Base-by-base conservation (phyloP, 2,113 vertebrate species). In the Malaclemys terrapin region DNA sequence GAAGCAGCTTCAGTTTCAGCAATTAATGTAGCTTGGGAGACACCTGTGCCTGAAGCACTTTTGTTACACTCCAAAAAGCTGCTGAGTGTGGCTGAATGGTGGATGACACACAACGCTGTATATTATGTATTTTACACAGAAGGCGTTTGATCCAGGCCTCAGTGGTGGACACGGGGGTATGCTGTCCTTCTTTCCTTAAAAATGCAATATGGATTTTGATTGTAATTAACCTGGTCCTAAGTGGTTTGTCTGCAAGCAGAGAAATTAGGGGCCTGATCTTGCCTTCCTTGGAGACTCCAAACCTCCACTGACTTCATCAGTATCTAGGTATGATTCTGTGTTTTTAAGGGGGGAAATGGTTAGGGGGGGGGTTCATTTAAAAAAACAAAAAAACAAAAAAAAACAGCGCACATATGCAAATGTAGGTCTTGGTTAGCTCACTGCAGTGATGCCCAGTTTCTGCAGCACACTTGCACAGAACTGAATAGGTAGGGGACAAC, bases 11-110 rank as follows among this genome's bases (percentile, higher is more conserved):
- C 1, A 78, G 94, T 96, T 97, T 97, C 97, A 97, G 94, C 97
- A 98, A 69, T 96, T 96, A 89, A 53, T 59, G 91, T 94, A 91
- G 91, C 85, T 52, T 49, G 94, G 93, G 95, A 56, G 88, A 95
- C 97, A 9, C 98, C 98, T 96, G 83, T 82, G 96, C 97, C 96
- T 80, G 84, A 29, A 91, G 97, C 96, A 16, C 82, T 97, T 95
- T 89, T 93, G 87, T 91, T 90, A 89, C 88, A 89, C 94, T 96
- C 94, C 94, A 90, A 95, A 95, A 97, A 84, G 56, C 91, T 98
- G 98, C 97, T 97, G 97, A 98, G 96, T 88, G 47, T 16, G 85
- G 92, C 89, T 5, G 85, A 97, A 96, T 96, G 87, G 87, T 2
- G 2, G 88, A 85, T 96, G 88, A 95, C 6, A 0, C 88, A 85